Evolutionary conservation across 23 tunicate genomes (phyloP).

Genomic region (Clavelina lepadiformis): DNA sequence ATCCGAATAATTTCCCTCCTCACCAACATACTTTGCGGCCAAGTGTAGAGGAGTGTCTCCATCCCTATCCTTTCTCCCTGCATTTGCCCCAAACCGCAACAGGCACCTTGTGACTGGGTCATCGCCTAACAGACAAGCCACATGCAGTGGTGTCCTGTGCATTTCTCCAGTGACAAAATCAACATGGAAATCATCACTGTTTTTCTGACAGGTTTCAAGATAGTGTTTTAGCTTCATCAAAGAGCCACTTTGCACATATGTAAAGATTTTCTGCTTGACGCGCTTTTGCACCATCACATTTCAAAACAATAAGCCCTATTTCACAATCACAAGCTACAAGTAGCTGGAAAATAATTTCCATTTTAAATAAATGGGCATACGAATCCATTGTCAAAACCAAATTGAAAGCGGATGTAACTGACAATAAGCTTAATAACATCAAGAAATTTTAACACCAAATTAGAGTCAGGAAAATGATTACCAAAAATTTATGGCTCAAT

Average conservation of each 20-base stretch:
- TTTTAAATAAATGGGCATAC: too few relatives aligned
- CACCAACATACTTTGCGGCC: slow-evolving; percentile 75
- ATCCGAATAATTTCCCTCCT: slow-evolving; percentile 60
- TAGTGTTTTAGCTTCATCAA: slow-evolving; percentile 77
- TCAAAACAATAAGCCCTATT: too few relatives aligned
- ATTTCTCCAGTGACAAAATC: slow-evolving; percentile 58
- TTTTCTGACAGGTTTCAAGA: slow-evolving; percentile 51
- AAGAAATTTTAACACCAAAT: too few relatives aligned
- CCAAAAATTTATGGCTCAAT: too few relatives aligned
- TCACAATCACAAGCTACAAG: too few relatives aligned
- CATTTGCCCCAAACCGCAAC: slow-evolving; percentile 55
- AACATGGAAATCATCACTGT: slow-evolving; percentile 29
- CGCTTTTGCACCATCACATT: slow-evolving; percentile 43
- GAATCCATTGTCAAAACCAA: too few relatives aligned
- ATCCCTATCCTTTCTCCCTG: slow-evolving; percentile 39
- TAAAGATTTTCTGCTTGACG: slow-evolving; percentile 54
- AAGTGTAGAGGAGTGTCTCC: slow-evolving; percentile 81
- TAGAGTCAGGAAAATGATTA: too few relatives aligned
- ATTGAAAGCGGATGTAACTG: too few relatives aligned
- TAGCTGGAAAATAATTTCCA: too few relatives aligned
- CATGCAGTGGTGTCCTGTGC: slow-evolving; percentile 69
- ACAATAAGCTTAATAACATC: too few relatives aligned
- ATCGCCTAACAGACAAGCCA: slow-evolving; percentile 90
- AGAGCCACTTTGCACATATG: slow-evolving; percentile 87
- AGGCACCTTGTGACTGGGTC: slow-evolving; percentile 80